Evolutionary conservation across 1,140 invertebrate species (phyloP), one percentile per base, ranked within the genome.

Genomic region (Cydia pomonella): DNA sequence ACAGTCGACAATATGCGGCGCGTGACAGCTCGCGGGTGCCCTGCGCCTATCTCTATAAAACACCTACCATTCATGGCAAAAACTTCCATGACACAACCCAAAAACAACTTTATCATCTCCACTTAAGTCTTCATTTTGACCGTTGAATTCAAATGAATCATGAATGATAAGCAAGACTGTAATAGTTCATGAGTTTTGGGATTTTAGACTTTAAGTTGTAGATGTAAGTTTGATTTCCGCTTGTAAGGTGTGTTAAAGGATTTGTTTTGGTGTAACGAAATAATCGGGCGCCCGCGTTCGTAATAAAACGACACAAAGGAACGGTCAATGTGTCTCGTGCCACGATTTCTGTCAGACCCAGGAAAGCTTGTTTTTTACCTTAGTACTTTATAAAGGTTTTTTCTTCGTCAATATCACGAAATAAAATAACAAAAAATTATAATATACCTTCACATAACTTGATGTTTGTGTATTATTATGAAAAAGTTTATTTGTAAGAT

Each of bases 281-380:
- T 85, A 80, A 81, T 84, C 80, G 84, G 82, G 80, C 80, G 80
- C 78, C 80, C 75, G 77, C 77, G 74, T 76, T 76, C 76, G 75
- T 82, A 87, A 87, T 85, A 89, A 87, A 86, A 89, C 79, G 80
- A 87, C 75, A 87, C 81, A 89, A 84, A 84, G 79, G 76, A 80
- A 79, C 82, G 85, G 84, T 84, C 85, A 85, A 84, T 85, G 83
- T 89, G 87, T 85, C 89, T 89, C 87, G 89, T 91, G 89, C 89
- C 87, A 89, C 82, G 79, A 87, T 87, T 87, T 87, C 82, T 82
- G 76, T 75, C 38, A 75, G 77, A 79, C 75, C 77, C 80, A 84
- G 79, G 76, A 64, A 63, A 59, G 77, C 59, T 64, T 69, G 73
- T 78, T 85, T 84, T 87, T 85, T 87, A 33, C 16, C 64, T 38